Percentiles rank a stretch among this genome's conserved stretches.
These are phyloP conservation scores for Gambelia wislizenii DNA, from an alignment of 2,797 vertebrate species.

Conservation along the genomic window DNA sequence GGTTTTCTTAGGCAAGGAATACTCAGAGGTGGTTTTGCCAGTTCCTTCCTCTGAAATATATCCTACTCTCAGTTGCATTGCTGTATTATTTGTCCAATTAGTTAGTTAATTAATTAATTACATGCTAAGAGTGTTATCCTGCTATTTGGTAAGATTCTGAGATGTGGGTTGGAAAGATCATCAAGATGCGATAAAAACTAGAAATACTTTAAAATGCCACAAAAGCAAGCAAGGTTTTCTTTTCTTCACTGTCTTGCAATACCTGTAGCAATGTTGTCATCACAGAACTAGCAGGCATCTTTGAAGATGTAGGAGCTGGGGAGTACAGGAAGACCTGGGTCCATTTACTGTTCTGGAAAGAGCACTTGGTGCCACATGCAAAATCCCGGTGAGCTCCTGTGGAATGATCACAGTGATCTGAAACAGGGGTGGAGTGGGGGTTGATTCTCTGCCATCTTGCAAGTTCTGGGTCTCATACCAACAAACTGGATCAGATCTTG, in stretches of 20 bases:
- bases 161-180: not conserved
- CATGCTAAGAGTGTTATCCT: not conserved
- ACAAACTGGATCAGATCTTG: too few species aligned
- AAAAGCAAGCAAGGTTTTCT: not conserved
- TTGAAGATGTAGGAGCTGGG: too few species aligned
- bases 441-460: too few species aligned
- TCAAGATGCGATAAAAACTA: not conserved
- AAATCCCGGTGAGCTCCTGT: not conserved
- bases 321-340: not conserved
- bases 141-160: not conserved
- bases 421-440: not conserved
- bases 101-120: not conserved
- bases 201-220: not conserved
- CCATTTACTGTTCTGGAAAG: constrained; percentile 5
- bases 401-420: not conserved
- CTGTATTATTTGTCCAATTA: too few species aligned
- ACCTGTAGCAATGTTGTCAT: not conserved
- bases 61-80: too few species aligned
- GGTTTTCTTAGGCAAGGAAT: too few species aligned
- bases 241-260: not conserved
- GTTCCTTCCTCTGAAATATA: too few species aligned
- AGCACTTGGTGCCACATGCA: not conserved
- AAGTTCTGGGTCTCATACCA: not conserved
- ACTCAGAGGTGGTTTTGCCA: too few species aligned
- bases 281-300: not conserved